Base-by-base conservation (phyloP, 2,888 invertebrate genomes). In the Phymatocera aterrima region DNA sequence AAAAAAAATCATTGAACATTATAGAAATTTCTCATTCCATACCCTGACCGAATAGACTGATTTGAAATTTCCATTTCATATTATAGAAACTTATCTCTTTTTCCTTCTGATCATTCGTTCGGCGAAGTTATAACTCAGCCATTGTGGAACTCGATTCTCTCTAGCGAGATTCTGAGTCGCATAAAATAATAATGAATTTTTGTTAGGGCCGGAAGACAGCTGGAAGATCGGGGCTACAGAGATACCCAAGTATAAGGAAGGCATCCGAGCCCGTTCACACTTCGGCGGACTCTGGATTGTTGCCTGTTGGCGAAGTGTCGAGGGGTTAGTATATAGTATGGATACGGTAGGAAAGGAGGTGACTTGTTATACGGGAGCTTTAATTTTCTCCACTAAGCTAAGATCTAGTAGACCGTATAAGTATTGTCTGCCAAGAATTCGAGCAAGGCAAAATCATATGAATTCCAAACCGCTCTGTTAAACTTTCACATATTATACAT, bases 341-440 rank as follows among this genome's bases (percentile, higher is more conserved):
- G 6, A 40, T 18, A 12, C 34, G 24, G 65, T 24, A 37, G 43
- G 57, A 68, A 46, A 78, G 78, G 60, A 72, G 78, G 65, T 60
- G 78, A 78, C 78, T 78, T 61, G 78, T 78, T 78, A 78, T 78
- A 78, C 60, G 78, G 74, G 78, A 78, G 78, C 43, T 78, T 78
- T 78, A 78, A 78, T 78, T 78, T 78, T 78, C 78, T 60, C 60
- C 72, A 43, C 61, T 74, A 60, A 78, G 78, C 78, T 21, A 61
- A 57, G 78, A 78, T 60, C 28, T 46, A 37, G 57, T 46, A 24
- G 61, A 28, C 78, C 3, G 78, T 31, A 48, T 51, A 78, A 78
- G 61, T 74, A 78, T 74, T 78, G 78, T 34, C 60, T 34, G 72
- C 72, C 31, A 72, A 72, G 10, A 24, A n/a, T n/a, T 64, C 34